Percentiles rank a stretch among this genome's conserved stretches.
Evolutionary conservation across 2,888 invertebrate species (phyloP).

Genomic region (Antheraea assamensis): DNA sequence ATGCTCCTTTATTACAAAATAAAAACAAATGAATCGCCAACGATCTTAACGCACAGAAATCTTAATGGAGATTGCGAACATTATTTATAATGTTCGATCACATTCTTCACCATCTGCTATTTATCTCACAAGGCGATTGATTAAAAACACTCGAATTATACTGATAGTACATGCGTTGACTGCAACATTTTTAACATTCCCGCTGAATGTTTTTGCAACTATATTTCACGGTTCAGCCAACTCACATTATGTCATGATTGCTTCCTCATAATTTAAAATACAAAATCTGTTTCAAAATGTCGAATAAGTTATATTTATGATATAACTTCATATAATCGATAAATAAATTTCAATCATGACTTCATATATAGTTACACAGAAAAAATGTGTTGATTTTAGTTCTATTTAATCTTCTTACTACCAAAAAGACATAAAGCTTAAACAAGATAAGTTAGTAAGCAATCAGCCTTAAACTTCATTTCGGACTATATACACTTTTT

Average conservation of each 20-base stretch:
- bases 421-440: background rate
- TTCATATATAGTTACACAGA: no score
- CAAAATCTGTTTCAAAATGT: background rate
- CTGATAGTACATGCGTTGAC: background rate
- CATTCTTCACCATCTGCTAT: background rate
- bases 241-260: constrained; percentile 10
- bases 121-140: background rate
- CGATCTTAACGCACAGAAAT: background rate
- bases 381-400: no score
- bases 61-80: background rate
- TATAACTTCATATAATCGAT: background rate
- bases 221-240: constrained; percentile 21
- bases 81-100: background rate
- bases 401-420: no score
- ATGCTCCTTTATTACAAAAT: background rate
- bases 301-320: background rate
- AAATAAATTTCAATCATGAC: background rate
- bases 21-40: background rate
- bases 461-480: background rate
- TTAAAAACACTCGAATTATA: background rate
- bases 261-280: constrained; percentile 6
- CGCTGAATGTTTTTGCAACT: constrained; percentile 20
- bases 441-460: background rate
- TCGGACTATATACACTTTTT: background rate
- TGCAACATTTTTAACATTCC: constrained; percentile 11